Conservation (phyloP, 2,888 invertebrate species). For the Polyommatus icarus region DNA sequence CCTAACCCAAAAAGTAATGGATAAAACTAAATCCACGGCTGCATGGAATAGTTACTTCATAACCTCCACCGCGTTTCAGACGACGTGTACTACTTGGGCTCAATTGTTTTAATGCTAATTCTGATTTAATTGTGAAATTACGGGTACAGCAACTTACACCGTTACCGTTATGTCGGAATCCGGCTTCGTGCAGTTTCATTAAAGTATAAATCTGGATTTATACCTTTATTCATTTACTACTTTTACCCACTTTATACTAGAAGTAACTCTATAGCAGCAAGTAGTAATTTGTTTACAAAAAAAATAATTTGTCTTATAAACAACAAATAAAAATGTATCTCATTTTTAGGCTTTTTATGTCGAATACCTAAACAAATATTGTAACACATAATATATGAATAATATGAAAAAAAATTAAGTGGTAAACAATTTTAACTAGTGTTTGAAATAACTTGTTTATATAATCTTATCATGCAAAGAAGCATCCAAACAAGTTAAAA, state of each 20-base stretch:
- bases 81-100: not conserved
- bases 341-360: not conserved
- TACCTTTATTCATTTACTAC: not conserved
- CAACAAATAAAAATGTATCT: not conserved
- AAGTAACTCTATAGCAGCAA: not conserved
- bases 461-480: not conserved
- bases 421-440: no score
- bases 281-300: no score
- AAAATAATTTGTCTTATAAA: not conserved
- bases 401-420: no score
- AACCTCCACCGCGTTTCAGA: not conserved
- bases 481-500: not conserved
- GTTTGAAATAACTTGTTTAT: no score
- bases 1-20: not conserved
- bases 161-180: not conserved
- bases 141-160: not conserved
- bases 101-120: constrained; percentile 22
- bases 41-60: not conserved
- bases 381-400: no score
- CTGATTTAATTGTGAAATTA: constrained; percentile 18
- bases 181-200: not conserved
- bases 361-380: no score
- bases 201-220: not conserved
- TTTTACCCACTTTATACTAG: not conserved
- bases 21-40: not conserved